Conservation (phyloP, 2,888 invertebrate species). For the Sminthurides aquaticus region DNA sequence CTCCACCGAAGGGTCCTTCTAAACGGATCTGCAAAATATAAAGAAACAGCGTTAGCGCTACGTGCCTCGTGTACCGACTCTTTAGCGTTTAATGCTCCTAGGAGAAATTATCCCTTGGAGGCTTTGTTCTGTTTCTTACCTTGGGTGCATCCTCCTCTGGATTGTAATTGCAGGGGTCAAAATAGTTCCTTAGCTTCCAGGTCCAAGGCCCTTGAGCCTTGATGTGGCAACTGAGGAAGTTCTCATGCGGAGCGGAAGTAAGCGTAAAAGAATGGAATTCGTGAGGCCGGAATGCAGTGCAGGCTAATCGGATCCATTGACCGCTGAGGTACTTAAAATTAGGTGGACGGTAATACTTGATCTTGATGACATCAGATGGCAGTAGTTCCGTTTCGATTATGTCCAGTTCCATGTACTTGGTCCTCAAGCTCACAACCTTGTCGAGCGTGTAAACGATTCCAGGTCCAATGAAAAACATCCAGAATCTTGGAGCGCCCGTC, state of each 20-base stretch:
- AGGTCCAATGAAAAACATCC: constrained; percentile 88
- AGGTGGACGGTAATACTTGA: constrained; percentile 90
- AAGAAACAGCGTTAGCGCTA: no score
- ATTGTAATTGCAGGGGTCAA: constrained; percentile 85
- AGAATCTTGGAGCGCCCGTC: constrained; percentile 84
- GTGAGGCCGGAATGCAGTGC: constrained; percentile 77
- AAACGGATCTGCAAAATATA: constrained; percentile 55
- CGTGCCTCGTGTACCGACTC: neutral
- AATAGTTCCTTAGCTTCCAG: constrained; percentile 90
- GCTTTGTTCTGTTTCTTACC: constrained; percentile 40
- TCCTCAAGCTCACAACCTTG: constrained; percentile 83
- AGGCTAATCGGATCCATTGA: constrained; percentile 88
- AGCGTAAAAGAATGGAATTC: constrained; percentile 94
- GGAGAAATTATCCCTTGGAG: neutral
- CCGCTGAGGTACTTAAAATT: constrained; percentile 88
- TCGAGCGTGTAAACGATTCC: constrained; percentile 82
- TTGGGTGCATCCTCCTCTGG: constrained; percentile 73
- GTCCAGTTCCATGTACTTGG: constrained; percentile 83
- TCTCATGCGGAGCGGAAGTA: constrained; percentile 92
- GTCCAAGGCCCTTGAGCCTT: constrained; percentile 92
- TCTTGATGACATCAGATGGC: constrained; percentile 88
- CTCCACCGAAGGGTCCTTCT: constrained; percentile 93
- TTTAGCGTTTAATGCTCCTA: constrained; percentile 4
- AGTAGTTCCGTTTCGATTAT: constrained; percentile 87
- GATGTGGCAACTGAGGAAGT: constrained; percentile 88